phyloP scores from a whole-genome alignment of 2,797 vertebrate genomes.

The Tragopan temminckii region DNA sequence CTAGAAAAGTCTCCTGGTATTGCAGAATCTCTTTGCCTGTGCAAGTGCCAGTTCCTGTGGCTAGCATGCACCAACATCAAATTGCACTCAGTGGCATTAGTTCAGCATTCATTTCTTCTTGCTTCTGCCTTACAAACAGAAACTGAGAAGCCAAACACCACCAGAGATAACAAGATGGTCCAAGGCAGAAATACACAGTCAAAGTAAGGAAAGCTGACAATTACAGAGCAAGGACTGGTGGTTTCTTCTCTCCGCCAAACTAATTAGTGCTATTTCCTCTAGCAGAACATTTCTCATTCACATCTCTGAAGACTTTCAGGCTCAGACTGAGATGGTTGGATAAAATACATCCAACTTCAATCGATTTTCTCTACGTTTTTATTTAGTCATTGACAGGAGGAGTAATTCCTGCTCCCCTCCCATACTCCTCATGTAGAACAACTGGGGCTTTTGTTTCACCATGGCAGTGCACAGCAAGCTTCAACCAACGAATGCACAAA shows the following conservation, averaged over 20 bases:
- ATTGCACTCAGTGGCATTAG: rapidly evolving
- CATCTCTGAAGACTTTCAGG: not conserved
- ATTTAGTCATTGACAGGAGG: not conserved
- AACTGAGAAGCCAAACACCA: not conserved
- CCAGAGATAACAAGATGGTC: not conserved
- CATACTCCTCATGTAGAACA: not conserved
- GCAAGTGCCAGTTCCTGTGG: not conserved
- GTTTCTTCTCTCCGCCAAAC: not conserved
- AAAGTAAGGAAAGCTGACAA: not conserved
- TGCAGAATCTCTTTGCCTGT: not conserved
- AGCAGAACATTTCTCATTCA: not conserved
- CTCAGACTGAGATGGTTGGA: rapidly evolving
- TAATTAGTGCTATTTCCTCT: not conserved
- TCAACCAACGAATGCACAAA: not conserved
- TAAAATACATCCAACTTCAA: not conserved
- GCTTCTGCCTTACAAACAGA: not conserved
- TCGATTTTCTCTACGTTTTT: not conserved
- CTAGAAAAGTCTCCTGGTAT: not conserved
- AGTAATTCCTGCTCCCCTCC: not conserved
- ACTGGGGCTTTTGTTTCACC: not conserved
- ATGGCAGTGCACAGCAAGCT: not conserved
- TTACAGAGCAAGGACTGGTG: not conserved
- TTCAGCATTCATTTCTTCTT: not conserved
- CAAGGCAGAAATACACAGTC: not conserved
- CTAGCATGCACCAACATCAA: not conserved